A percentile compares a stretch with the other conserved stretches of the same genome.
phyloP scores from a whole-genome alignment of 1,140 invertebrate species.

The Drosophila fuyamai region DNA sequence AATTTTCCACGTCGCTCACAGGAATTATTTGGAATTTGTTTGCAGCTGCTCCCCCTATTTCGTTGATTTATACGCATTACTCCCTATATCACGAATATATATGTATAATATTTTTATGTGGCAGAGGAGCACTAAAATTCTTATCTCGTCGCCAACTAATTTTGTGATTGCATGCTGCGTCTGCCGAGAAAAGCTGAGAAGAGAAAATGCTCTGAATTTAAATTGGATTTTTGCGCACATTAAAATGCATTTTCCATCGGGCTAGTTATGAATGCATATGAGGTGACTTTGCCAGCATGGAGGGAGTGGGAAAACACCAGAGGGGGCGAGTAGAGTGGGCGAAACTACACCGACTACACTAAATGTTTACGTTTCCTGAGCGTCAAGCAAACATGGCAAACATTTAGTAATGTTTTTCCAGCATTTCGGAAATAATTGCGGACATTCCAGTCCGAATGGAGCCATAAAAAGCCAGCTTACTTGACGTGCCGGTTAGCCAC shows the following conservation, averaged over 20 bases:
- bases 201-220: slow-evolving; percentile 77
- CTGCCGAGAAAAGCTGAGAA: slow-evolving; percentile 16
- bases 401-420: slow-evolving; percentile 73
- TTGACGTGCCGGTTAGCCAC: slow-evolving; percentile 72
- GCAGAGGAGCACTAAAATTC: slow-evolving; percentile 70
- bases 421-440: slow-evolving; percentile 74
- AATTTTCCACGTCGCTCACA: slow-evolving; percentile 80
- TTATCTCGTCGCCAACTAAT: slow-evolving; percentile 81
- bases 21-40: slow-evolving; percentile 83
- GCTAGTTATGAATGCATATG: slow-evolving; percentile 83
- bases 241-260: slow-evolving; percentile 78
- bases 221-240: slow-evolving; percentile 83
- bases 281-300: slow-evolving; percentile 22
- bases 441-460: slow-evolving; percentile 59
- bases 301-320: not conserved
- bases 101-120: slow-evolving; percentile 5
- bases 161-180: slow-evolving; percentile 77
- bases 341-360: slow-evolving; percentile 56
- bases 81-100: slow-evolving; percentile 18
- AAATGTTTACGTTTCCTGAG: slow-evolving; percentile 82
- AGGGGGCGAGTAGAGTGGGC: not conserved
- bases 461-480: slow-evolving; percentile 64
- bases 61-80: slow-evolving; percentile 81
- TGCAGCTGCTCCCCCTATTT: slow-evolving; percentile 59
- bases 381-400: slow-evolving; percentile 66